Evolutionary conservation across 2,888 invertebrate species (phyloP).

Genomic region (Dryobota labecula): DNA sequence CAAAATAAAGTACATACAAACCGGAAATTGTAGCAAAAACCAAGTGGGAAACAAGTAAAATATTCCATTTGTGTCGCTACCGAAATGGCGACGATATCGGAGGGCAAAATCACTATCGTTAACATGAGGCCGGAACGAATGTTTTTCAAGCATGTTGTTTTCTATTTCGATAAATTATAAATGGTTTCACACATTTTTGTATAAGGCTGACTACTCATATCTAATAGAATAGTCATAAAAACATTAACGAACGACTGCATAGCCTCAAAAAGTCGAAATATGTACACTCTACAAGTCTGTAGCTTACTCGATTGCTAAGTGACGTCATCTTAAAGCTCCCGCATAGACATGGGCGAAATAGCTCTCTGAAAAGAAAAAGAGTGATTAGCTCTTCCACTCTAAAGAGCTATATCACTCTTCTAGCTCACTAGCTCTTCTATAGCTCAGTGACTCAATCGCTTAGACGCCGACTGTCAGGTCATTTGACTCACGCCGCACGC

Average conservation of each 20-base stretch:
- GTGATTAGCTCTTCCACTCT: too few relatives aligned
- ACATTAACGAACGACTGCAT: background rate
- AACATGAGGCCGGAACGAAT: conserved; percentile 26
- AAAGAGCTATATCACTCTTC: too few relatives aligned
- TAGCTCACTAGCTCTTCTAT: too few relatives aligned
- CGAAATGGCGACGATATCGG: conserved; percentile 45
- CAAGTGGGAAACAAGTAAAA: conserved; percentile 39
- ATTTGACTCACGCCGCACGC: too few relatives aligned
- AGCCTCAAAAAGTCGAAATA: conserved; percentile 4
- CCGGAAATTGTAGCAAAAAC: conserved; percentile 31
- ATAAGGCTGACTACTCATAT: background rate
- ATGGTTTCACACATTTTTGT: background rate
- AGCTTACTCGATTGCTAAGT: conserved; percentile 2
- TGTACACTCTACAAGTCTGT: conserved; percentile 9
- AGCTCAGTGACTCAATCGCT: too few relatives aligned
- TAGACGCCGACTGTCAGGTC: too few relatives aligned
- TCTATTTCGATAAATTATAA: background rate
- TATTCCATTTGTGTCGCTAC: conserved; percentile 52
- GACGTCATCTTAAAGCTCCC: conserved; percentile 27
- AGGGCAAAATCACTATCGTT: conserved; percentile 41
- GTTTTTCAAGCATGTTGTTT: conserved; percentile 12
- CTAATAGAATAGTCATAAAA: background rate
- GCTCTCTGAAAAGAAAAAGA: too few relatives aligned
- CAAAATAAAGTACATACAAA: conserved; percentile 16
- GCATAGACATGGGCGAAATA: too few relatives aligned